Evolutionary conservation across 2,797 vertebrate species (phyloP).

Genomic region (Ptychadena robeensis): DNA sequence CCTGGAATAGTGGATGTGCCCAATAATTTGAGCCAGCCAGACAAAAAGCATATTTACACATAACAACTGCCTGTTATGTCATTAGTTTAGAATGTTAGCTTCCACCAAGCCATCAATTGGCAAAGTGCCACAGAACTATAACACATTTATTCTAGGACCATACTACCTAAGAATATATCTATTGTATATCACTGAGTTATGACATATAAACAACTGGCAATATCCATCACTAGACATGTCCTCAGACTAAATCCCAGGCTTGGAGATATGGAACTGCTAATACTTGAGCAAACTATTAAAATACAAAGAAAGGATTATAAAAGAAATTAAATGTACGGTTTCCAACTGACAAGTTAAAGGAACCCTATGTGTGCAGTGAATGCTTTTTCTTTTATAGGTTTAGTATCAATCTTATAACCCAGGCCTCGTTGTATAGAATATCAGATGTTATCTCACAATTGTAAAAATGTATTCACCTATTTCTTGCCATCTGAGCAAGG

Average conservation of each 20-base stretch:
- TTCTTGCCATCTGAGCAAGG: no score
- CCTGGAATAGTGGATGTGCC: no score
- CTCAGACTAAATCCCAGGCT: neutral
- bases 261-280: slow-evolving; percentile 2
- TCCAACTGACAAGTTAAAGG: neutral
- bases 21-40: no score
- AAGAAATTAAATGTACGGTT: neutral
- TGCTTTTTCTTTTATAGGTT: neutral
- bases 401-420: neutral
- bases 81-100: neutral
- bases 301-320: neutral
- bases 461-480: neutral
- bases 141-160: neutral
- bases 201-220: neutral
- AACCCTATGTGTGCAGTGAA: neutral
- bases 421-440: neutral
- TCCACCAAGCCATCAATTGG: neutral
- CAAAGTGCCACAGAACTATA: neutral
- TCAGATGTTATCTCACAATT: neutral
- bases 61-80: no score
- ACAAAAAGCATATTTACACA: no score
- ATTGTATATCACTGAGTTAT: neutral
- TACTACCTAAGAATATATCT: neutral
- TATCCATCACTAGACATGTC: neutral
- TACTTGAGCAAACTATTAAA: neutral